Evolutionary conservation across 2,888 invertebrate species (phyloP), one percentile per base, ranked within the genome.

Genomic region (Morinoia aosen): DNA sequence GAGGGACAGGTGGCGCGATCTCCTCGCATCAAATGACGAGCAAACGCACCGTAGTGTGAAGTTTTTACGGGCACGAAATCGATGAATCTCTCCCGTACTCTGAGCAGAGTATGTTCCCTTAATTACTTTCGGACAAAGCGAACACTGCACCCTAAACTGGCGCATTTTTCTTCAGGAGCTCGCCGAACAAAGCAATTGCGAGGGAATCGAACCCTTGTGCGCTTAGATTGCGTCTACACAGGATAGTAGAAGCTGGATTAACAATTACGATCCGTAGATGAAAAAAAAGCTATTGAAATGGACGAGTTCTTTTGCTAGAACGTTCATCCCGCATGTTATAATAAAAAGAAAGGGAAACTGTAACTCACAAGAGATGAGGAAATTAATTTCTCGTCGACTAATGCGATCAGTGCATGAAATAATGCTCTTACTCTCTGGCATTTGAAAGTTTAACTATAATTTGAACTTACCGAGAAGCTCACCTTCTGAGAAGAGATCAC

Each of bases 131-230:
- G 56, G 57, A 93, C 93, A 93, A 93, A 57, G 93, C 93, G 57
- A 93, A 58, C 93, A 57, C 93, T 93, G 93, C 93, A 93, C 93
- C 93, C 93, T 93, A 93, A 93, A 93, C 93, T 93, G 57, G 12
- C 57, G 58, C 39, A 48, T 93, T 93, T 93, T 93, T 93, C 91
- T 93, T 57, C 56, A 57, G 57, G 8, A 57, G 93, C 57, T 12
- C 93, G 56, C 93, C 48, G 57, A 93, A 93, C 93, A 93, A 93
- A 93, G 93, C 93, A 33, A 93, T 93, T 93, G 25, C 57, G 57
- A 93, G 93, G 93, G 93, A 93, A 93, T 57, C 16, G 93, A 93
- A 90, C 40, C 40, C 90, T 90, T 90, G 90, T 90, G 14, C 19
- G 14, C 90, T 90, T 19, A 48, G 90, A 90, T 90, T 40, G 90